A percentile compares a stretch with the other conserved stretches of the same genome.
phyloP scores from a whole-genome alignment of 1,140 invertebrate species.

The Vanessa tameamea region DNA sequence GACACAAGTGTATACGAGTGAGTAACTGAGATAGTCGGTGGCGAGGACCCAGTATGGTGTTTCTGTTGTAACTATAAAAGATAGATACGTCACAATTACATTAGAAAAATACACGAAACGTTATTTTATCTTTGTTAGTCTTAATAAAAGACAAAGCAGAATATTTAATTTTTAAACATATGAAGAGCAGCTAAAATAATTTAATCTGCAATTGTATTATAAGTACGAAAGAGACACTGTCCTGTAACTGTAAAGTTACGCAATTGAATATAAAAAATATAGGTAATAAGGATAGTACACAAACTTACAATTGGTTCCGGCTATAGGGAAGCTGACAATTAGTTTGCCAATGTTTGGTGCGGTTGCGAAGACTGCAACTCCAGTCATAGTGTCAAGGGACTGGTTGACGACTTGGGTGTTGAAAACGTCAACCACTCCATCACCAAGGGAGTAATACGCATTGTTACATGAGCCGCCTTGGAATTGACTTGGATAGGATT shows the following conservation, averaged over 20 bases:
- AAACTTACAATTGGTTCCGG: neutral
- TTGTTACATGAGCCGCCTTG: slow-evolving; percentile 57
- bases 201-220: too few species aligned
- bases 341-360: slow-evolving; percentile 51
- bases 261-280: too few species aligned
- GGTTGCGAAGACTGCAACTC: slow-evolving; percentile 45
- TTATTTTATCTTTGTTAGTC: too few species aligned
- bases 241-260: too few species aligned
- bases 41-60: slow-evolving; percentile 6
- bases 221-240: too few species aligned
- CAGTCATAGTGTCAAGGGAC: slow-evolving; percentile 46
- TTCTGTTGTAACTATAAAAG: neutral
- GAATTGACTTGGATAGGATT: slow-evolving; percentile 55
- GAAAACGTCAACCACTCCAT: slow-evolving; percentile 42
- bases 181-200: too few species aligned
- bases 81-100: neutral
- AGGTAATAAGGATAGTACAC: neutral
- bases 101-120: neutral
- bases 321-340: neutral
- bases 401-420: slow-evolving; percentile 59
- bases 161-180: too few species aligned
- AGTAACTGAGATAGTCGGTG: neutral
- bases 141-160: too few species aligned
- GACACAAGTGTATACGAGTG: neutral
- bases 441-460: slow-evolving; percentile 49